phyloP scores from a whole-genome alignment of 30 jellyfish, hydroid and myxozoan species.

The Aurelia aurita complex sp. Pacific region DNA sequence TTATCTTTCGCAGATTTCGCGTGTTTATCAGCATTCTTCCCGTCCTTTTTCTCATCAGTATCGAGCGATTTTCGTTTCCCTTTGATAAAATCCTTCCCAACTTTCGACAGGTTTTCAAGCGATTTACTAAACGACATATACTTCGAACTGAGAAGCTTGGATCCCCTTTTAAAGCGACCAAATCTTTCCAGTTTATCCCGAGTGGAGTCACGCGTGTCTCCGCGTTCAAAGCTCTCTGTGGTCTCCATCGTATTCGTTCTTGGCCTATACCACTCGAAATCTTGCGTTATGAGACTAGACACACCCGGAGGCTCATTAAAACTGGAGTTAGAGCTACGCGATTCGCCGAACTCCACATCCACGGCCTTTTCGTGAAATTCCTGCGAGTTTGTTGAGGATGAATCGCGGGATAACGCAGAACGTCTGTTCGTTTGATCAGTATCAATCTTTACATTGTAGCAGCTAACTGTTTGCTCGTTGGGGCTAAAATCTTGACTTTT shows the following conservation, averaged over 20 bases:
- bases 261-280: constrained; percentile 55
- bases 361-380: constrained; percentile 41
- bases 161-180: constrained; percentile 60
- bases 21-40: not conserved
- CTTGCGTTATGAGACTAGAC: constrained; percentile 47
- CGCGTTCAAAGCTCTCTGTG: constrained; percentile 21
- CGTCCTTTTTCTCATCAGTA: constrained; percentile 2
- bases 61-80: constrained; percentile 22
- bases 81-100: constrained; percentile 42
- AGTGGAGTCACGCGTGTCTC: constrained; percentile 28
- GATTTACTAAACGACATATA: constrained; percentile 56
- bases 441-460: constrained; percentile 14
- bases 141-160: constrained; percentile 47
- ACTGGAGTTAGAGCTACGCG: not conserved
- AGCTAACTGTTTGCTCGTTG: not conserved
- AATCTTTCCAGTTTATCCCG: constrained; percentile 59
- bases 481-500: not conserved
- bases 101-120: constrained; percentile 49
- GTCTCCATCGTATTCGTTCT: not conserved
- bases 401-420: constrained; percentile 19
- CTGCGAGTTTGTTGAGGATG: constrained; percentile 17
- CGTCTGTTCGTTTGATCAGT: not conserved
- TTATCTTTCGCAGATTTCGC: constrained; percentile 29
- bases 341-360: constrained; percentile 16
- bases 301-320: not conserved